These are phyloP conservation scores for Leptobrachium leishanense DNA, from an alignment of 2,113 vertebrate genomes.

Conservation along the genomic window DNA sequence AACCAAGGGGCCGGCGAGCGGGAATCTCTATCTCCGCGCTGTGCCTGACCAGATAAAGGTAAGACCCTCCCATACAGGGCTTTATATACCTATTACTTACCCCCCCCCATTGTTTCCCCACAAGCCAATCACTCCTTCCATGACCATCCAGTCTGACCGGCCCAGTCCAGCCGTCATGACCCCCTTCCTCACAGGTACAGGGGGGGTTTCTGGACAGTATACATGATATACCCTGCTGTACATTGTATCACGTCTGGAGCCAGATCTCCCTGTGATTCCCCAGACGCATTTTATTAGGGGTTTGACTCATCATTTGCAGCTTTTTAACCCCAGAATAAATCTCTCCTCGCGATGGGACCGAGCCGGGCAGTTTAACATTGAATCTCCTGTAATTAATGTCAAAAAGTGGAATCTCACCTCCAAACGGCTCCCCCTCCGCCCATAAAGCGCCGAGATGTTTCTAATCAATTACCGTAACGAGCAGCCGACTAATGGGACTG, in stretches of 20 bases:
- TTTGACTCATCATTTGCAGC: conserved; percentile 28
- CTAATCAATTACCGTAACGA: conserved; percentile 40
- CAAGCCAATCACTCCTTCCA: no score
- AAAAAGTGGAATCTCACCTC: conserved; percentile 16
- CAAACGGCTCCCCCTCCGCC: conserved; percentile 26
- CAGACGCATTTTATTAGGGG: background rate
- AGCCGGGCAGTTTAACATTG: conserved; percentile 22
- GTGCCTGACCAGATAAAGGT: no score
- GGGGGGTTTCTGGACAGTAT: no score
- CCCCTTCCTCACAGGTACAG: no score
- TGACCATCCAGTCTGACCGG: no score
- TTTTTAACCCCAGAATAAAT: background rate
- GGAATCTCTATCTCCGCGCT: no score
- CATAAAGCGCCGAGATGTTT: conserved; percentile 25
- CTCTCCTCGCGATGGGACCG: conserved; percentile 11
- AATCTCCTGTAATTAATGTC: conserved; percentile 11
- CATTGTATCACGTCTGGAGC: background rate
- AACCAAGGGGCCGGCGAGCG: no score
- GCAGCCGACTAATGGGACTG: conserved; percentile 9
- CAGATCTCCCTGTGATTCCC: background rate
- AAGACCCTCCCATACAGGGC: no score
- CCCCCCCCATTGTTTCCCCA: no score
- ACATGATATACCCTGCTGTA: no score
- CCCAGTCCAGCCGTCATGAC: no score
- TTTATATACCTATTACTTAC: no score